These are phyloP conservation scores for Chelon labrosus DNA, from an alignment of 2,797 vertebrate species.

Conservation along the genomic window DNA sequence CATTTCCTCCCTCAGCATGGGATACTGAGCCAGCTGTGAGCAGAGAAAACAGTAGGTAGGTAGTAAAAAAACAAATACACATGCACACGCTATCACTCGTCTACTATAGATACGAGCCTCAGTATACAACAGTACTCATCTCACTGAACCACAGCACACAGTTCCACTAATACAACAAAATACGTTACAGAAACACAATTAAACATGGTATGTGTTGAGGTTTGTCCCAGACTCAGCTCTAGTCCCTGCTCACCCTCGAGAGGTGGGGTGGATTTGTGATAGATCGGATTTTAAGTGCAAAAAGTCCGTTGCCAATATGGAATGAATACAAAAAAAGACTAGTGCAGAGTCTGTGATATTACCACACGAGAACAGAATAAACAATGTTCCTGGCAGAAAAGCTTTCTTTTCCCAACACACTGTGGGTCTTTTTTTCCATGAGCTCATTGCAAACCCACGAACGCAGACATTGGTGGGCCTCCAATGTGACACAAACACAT, in stretches of 20 bases:
- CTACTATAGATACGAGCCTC: constrained; percentile 31
- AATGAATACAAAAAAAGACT: constrained; percentile 55
- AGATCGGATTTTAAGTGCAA: constrained; percentile 29
- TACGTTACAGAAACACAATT: constrained; percentile 49
- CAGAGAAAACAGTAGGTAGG: constrained; percentile 74
- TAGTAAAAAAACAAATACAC: constrained; percentile 24
- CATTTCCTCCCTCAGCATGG: constrained; percentile 97
- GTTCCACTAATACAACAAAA: constrained; percentile 56
- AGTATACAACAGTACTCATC: constrained; percentile 26
- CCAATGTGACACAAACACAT: constrained; percentile 77
- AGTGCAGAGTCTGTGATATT: constrained; percentile 76
- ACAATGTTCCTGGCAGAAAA: constrained; percentile 76
- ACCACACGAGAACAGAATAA: constrained; percentile 72
- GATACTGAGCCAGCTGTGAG: constrained; percentile 96
- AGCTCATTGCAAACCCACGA: constrained; percentile 80
- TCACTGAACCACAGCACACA: constrained; percentile 66
- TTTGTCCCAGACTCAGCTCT: constrained; percentile 68
- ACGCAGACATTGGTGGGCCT: constrained; percentile 72
- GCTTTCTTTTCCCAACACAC: constrained; percentile 74
- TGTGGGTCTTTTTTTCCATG: constrained; percentile 78
- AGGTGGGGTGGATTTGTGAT: constrained; percentile 16
- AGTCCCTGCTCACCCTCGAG: constrained; percentile 21
- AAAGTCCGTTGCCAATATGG: constrained; percentile 36
- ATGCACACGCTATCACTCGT: constrained; percentile 23
- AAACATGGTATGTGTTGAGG: constrained; percentile 43